Percentiles rank a stretch among this genome's conserved stretches.
These are phyloP conservation scores for Aspiorhynchus laticeps DNA, from an alignment of 2,113 vertebrate genomes.

Conservation along the genomic window DNA sequence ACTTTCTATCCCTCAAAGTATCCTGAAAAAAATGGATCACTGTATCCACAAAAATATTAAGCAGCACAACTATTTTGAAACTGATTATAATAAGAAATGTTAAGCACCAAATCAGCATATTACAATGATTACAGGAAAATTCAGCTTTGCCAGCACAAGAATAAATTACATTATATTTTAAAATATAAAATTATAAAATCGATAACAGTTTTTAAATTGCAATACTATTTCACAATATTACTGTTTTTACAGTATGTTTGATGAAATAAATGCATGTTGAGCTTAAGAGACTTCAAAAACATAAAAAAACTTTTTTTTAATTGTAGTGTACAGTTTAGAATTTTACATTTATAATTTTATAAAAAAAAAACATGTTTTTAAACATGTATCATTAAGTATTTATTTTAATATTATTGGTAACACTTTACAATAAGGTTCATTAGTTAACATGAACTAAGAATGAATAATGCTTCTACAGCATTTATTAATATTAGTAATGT, in stretches of 20 bases:
- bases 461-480: too few relatives aligned
- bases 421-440: too few relatives aligned
- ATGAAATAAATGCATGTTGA: neutral
- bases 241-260: neutral
- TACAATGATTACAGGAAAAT: neutral
- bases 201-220: neutral
- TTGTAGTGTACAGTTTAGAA: neutral
- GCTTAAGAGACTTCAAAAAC: neutral
- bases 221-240: neutral
- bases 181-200: too few relatives aligned
- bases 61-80: neutral
- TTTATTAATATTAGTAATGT: too few relatives aligned
- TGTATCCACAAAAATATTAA: neutral
- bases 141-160: neutral
- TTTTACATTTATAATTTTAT: neutral
- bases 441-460: too few relatives aligned
- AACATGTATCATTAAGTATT: neutral
- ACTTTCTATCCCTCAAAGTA: too few relatives aligned
- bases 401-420: too few relatives aligned
- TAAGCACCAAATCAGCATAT: neutral
- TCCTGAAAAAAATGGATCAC: neutral
- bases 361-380: neutral
- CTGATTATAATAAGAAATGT: neutral
- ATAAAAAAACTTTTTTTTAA: neutral
- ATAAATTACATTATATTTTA: neutral